Evolutionary conservation across 1,140 invertebrate species (phyloP), one percentile per base, ranked within the genome.

Genomic region (Rhopalosiphum padi): DNA sequence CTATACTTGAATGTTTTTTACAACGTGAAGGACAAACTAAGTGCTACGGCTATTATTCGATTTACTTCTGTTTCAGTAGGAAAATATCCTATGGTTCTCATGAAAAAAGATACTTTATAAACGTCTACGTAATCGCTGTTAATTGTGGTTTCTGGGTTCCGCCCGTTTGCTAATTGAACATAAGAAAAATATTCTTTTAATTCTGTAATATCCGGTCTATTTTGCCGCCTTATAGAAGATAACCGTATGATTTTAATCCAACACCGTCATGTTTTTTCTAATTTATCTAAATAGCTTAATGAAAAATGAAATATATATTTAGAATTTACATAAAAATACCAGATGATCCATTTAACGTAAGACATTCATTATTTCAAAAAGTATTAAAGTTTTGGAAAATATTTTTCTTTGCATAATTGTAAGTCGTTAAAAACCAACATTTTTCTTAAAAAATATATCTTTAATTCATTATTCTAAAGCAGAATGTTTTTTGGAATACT

Each of bases 41-140:
- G 25, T 3, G 25, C n/a, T 77, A 15, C 4, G 41, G 11, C 30
- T 1, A 6, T 86, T 86, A 86, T 86, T 5, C 30, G 21, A 37
- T 37, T 92, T 86, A 92, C 82, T 92, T 92, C 82, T 21, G 11
- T 37, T 41, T 92, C 48, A 37, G 48, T 85, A 30, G 25, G 35
- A 43, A 53, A 92, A 53, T 83, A 92, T 48, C 48, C 91, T 82
- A 92, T 92, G 5, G 48, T 43, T 37, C 35, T 92, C 91, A 55
- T 92, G 8, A 85, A 1, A 22, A 41, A 92, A 35, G 48, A 51
- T 83, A 92, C 18, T 41, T 85, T 35, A 41, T 48, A 92, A 41
- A 92, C 46, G 30, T 92, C 35, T 18, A 86, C 9, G 35, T 30
- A 53, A 6, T 86, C 35, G 3, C 15, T 53, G 1, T 55, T 15